Base-by-base conservation (phyloP, 2,113 vertebrate species). In the Crotalus viridis region DNA sequence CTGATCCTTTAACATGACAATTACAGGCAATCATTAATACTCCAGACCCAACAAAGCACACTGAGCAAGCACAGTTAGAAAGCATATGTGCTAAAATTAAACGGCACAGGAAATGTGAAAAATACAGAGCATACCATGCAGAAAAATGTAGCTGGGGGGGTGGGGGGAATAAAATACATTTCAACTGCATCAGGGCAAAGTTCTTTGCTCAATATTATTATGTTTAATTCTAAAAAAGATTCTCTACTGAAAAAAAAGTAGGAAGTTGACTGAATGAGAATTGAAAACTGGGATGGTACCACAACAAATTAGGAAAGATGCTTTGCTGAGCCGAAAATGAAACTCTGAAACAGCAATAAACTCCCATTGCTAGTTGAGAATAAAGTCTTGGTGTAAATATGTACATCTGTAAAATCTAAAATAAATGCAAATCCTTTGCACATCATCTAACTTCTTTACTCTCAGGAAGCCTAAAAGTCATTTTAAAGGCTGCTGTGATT, bases 1-100 rank as follows among this genome's bases (percentile, higher is more conserved):
- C 98, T 99, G 99, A 99, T 99, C 99, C 99, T 99, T 99, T 97
- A 98, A 98, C 94, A 98, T 94, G 97, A 98, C 98, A 99, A 97
- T 98, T 97, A 99, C 96, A 98, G 43, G 98, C 97, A 97, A 97
- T 98, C 98, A 90, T 99, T 98, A 99, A 97, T 97, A 97, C 89
- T 95, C 90, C 94, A 94, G 17, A 93, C 96, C 96, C 93, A 51
- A 97, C 96, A 94, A 94, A 95, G 57, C 6, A 94, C 90, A 95
- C 96, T 93, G 95, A 95, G 94, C 95, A 96, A 97, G 93, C 96
- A 96, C 96, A 97, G 96, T 97, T 97, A 97, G 93, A 95, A 90
- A 98, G 98, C 97, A 97, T 95, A 95, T 88, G 97, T 97, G 97
- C 97, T 97, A 96, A 96, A 98, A 97, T 96, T 96, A 93, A 95